Percentiles rank a stretch among this genome's conserved stretches.
These are phyloP conservation scores for Andricus curvator DNA, from an alignment of 2,888 invertebrate species.

Conservation along the genomic window DNA sequence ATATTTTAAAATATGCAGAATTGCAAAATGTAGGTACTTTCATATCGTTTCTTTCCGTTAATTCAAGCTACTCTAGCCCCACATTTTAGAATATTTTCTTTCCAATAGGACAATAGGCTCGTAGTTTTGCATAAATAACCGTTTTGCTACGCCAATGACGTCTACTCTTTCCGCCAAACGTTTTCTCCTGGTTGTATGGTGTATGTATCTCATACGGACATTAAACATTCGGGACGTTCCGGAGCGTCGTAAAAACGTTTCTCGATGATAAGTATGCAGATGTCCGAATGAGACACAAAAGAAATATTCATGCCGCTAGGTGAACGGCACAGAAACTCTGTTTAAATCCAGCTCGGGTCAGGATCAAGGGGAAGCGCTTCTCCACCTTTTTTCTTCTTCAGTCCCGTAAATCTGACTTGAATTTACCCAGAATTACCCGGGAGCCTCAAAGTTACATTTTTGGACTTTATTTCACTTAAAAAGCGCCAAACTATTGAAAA, in stretches of 20 bases:
- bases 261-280: constrained; percentile 32
- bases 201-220: constrained; percentile 32
- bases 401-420: neutral
- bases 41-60: neutral
- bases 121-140: constrained; percentile 31
- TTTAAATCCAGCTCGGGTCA: constrained; percentile 4
- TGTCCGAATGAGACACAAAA: constrained; percentile 19
- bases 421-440: neutral
- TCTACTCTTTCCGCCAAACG: constrained; percentile 28
- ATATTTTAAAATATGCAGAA: neutral
- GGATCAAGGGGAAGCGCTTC: neutral
- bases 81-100: constrained; percentile 2
- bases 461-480: neutral
- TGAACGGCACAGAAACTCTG: constrained; percentile 17
- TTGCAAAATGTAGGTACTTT: neutral
- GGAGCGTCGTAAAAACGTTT: constrained; percentile 15
- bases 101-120: constrained; percentile 13
- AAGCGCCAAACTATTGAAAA: neutral
- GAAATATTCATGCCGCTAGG: constrained; percentile 12
- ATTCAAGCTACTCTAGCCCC: neutral
- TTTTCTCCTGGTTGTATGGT: constrained; percentile 16
- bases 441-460: neutral
- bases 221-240: constrained; percentile 34
- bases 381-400: neutral
- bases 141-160: constrained; percentile 32